Evolutionary conservation across 2,113 vertebrate species (phyloP), one percentile per base, ranked within the genome.

Genomic region (Vulpes ferrilata): DNA sequence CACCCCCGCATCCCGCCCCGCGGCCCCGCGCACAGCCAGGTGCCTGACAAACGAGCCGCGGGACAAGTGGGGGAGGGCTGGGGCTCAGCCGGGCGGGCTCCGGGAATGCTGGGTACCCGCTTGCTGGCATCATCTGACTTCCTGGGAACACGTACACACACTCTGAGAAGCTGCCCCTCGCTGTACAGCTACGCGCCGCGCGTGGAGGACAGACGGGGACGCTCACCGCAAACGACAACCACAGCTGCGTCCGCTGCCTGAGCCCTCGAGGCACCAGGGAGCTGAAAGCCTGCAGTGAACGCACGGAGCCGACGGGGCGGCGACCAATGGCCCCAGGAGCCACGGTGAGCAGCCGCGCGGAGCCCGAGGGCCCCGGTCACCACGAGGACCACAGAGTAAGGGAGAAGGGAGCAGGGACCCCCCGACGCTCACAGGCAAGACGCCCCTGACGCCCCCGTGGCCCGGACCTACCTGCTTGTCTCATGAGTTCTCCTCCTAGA

Each of bases 401-500:
- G 16, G 22, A 30, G 22, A 8, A 5, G 0, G 15, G 69, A 20
- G 23, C 15, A 38, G 38, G 38, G 38, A n/a, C 38, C 38, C 38
- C 38, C 38, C 38, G 38, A 38, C 38, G 38, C 38, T 38, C 38
- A 38, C 38, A 38, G 38, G 38, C 38, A 38, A 38, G 38, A 38
- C 38, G 38, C 38, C 38, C 38, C 38, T 4, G 38, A 38, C 38
- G 38, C 38, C 38, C 38, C 38, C 38, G 38, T 38, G 38, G 38
- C 38, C 38, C 38, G 38, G 38, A 98, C 99, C 95, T 97, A 99
- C 99, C 99, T 98, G 99, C 99, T 62, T 99, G 99, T 97, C 99
- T 99, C 99, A 99, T 99, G 67, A 99, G 98, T 8, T 99, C 99
- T 98, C 99, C 99, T 92, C 99, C 99, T 27, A 99, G 99, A 20